Conservation (phyloP, 2,888 invertebrate species). For the Spodoptera picta region DNA sequence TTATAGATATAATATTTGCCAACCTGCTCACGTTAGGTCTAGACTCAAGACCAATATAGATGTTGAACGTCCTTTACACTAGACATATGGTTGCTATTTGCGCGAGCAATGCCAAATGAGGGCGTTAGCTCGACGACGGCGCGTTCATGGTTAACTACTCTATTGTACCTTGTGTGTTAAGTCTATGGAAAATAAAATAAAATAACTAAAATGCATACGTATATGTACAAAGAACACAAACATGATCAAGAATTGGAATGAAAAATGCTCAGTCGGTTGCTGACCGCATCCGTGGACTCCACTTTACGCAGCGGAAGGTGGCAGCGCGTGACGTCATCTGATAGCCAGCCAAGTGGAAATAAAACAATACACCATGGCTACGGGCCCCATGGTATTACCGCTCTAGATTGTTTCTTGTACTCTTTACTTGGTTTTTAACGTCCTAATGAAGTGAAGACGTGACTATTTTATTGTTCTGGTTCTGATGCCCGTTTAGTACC, state of each 20-base stretch:
- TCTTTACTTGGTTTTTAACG: constrained; percentile 25
- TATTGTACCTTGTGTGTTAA: constrained; percentile 30
- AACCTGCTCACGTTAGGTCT: constrained; percentile 35
- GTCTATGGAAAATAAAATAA: not conserved
- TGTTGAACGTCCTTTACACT: constrained; percentile 52
- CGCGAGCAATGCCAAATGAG: constrained; percentile 64
- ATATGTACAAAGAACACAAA: too few species aligned
- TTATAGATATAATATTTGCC: constrained; percentile 41
- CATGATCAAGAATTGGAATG: constrained; percentile 1
- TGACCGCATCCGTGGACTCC: constrained; percentile 57
- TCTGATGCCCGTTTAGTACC: constrained; percentile 19
- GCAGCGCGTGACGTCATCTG: constrained; percentile 83
- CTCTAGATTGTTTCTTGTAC: constrained; percentile 58
- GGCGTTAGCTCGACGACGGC: constrained; percentile 53
- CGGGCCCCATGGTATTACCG: constrained; percentile 66
- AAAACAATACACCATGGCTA: constrained; percentile 71
- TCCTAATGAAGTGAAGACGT: constrained; percentile 16
- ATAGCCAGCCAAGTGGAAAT: constrained; percentile 80
- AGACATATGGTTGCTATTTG: constrained; percentile 60
- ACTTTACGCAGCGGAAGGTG: constrained; percentile 77
- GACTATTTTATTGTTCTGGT: constrained; percentile 27
- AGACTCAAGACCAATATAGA: constrained; percentile 47
- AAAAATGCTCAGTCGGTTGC: constrained; percentile 37
- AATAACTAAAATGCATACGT: too few species aligned
- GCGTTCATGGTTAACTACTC: constrained; percentile 54